These are phyloP conservation scores for Leptinotarsa peninsularis DNA, from an alignment of 2,888 invertebrate species.

Conservation along the genomic window DNA sequence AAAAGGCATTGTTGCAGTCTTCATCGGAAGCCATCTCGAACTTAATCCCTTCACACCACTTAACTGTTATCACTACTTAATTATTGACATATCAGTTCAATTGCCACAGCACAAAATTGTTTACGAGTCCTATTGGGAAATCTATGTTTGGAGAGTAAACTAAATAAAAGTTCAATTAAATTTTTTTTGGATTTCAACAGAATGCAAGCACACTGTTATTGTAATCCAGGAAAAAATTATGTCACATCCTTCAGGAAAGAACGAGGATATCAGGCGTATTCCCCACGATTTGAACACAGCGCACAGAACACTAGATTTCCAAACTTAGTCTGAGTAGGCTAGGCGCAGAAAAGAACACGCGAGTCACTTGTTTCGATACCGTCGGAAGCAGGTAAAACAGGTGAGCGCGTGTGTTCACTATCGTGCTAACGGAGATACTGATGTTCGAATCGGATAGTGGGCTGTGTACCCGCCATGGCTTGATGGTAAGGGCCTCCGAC, in stretches of 20 bases:
- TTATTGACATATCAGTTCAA: slow-evolving; percentile 52
- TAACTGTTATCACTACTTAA: slow-evolving; percentile 48
- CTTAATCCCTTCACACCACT: slow-evolving; percentile 46
- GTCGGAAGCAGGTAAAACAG: slow-evolving; percentile 47
- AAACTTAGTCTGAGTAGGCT: slow-evolving; percentile 30
- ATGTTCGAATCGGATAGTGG: slow-evolving; percentile 55
- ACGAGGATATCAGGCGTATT: neutral
- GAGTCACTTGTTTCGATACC: slow-evolving; percentile 54
- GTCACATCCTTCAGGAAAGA: slow-evolving; percentile 10
- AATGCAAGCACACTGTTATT: neutral
- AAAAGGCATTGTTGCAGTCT: slow-evolving; percentile 63
- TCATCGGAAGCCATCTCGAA: slow-evolving; percentile 65
- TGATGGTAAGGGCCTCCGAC: slow-evolving; percentile 51
- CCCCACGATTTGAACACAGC: neutral
- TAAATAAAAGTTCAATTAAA: slow-evolving; percentile 23
- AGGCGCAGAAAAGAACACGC: slow-evolving; percentile 40
- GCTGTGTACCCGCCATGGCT: slow-evolving; percentile 59
- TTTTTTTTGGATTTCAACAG: slow-evolving; percentile 6
- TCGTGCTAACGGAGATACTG: slow-evolving; percentile 58
- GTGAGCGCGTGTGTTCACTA: slow-evolving; percentile 49
- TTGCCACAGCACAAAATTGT: slow-evolving; percentile 49
- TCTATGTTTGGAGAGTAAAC: slow-evolving; percentile 43
- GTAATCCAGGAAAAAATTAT: neutral
- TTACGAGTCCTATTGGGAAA: slow-evolving; percentile 47
- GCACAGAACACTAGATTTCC: slow-evolving; percentile 20